Evolutionary conservation across 2,888 invertebrate species (phyloP), one percentile per base, ranked within the genome.

Genomic region (Caenorhabditis wallacei): DNA sequence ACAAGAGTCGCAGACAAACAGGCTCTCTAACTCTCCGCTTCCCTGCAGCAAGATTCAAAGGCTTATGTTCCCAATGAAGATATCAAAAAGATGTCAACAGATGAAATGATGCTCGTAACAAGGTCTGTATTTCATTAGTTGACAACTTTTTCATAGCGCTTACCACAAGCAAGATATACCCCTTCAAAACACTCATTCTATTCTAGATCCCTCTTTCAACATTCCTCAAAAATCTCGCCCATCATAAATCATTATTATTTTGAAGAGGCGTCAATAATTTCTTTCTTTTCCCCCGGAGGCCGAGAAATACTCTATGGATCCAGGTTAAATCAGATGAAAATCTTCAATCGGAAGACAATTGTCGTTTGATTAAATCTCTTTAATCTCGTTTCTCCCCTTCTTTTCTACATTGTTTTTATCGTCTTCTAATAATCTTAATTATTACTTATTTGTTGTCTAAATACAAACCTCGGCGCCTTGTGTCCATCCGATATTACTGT

Each of bases 401-500:
- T 22, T 13, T 56, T 64, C 18, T 63, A 18, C 46, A 43, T 54
- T 56, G 30, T 66, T 48, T 24, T 70, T n/a, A 22, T 35, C 13
- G 11, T 10, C 16, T 5, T 40, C 56, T 51, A 71, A 20, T 26
- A 3, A 68, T 80, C 72, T 61, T 74, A 80, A 80, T 74, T 80
- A 80, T 70, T 54, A 79, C 35, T 68, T 61, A 13, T 46, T 48
- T 48, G 46, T 48, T 13, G 46, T 13, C 13, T n/a, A 11, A 35
- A 43, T 13, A 48, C 84, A 48, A 22, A 88, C 89, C 86, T 91
- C 91, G 40, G 91, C 92, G 20, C 91, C 92, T 70, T 92, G 91
- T 0, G 91, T 91, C 92, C 92, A 92, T 22, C 91, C 92, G 57
- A 92, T 90, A 66, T 91, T 90, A 78, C 87, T 90, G 88, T 91